These are phyloP conservation scores for Endotricha flammealis DNA, from an alignment of 2,888 invertebrate genomes.

Conservation along the genomic window DNA sequence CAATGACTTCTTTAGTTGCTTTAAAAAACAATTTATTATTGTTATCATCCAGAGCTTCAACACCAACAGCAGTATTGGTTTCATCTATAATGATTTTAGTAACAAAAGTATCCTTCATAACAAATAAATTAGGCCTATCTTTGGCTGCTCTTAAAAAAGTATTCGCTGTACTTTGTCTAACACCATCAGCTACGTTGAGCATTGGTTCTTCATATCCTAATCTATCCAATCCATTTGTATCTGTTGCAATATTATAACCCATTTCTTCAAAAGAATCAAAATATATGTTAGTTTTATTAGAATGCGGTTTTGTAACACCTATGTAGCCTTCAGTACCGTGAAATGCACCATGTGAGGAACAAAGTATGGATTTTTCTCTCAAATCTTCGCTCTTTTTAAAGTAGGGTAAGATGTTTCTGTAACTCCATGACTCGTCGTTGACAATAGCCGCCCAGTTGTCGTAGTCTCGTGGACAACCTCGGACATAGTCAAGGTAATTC, in stretches of 20 bases:
- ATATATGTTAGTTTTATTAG: conserved; percentile 21
- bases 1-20: conserved; percentile 34
- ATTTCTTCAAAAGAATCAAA: conserved; percentile 48
- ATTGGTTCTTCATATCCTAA: conserved; percentile 59
- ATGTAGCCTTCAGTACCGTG: conserved; percentile 28
- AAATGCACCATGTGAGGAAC: conserved; percentile 17
- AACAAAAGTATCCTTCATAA: conserved; percentile 24
- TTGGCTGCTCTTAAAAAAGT: conserved; percentile 20
- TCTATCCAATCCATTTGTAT: conserved; percentile 47
- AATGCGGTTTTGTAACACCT: conserved; percentile 19
- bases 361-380: conserved; percentile 17
- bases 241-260: conserved; percentile 43
- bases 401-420: conserved; percentile 28
- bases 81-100: conserved; percentile 27
- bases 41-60: conserved; percentile 14
- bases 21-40: conserved; percentile 16
- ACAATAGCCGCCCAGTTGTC: conserved; percentile 25
- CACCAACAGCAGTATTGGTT: conserved; percentile 26
- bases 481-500: conserved; percentile 28
- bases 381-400: conserved; percentile 37
- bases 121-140: conserved; percentile 72
- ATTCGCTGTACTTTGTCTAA: conserved; percentile 46
- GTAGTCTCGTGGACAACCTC: conserved; percentile 31
- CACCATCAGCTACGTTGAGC: conserved; percentile 50
- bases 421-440: conserved; percentile 31